Evolutionary conservation across 2,888 invertebrate species (phyloP), one percentile per base, ranked within the genome.

Genomic region (Lycocerus yunnanus): DNA sequence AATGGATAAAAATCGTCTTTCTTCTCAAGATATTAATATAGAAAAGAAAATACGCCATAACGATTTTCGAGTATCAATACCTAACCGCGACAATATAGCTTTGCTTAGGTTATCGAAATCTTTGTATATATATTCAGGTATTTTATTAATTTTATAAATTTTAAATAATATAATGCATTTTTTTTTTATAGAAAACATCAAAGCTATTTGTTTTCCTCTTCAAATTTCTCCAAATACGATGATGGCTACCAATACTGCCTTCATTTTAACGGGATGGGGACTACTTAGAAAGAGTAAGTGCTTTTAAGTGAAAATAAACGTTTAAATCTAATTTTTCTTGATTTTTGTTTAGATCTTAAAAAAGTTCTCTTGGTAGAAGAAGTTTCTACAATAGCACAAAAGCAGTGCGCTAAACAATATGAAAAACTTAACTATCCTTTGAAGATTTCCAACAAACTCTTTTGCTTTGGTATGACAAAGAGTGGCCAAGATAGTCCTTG

Each of bases 371-470:
- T 88, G 58, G 88, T 89, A 81, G 87, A 89, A 0, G 78, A 81
- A 1, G 68, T 91, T n/a, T 84, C 87, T 1, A 80, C 86, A 10
- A 85, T 89, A 2, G 61, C 84, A 0, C 81, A 79, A 77, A 85
- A 85, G 13, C 78, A 83, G 13, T 87, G 86, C 80, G 76, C 1
- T n/a, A 68, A 66, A 78, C 65, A 93, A 0, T 93, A 93, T 81
- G 92, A 92, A 0, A 93, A 93, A n/a, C n/a, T n/a, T n/a, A n/a
- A n/a, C n/a, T n/a, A n/a, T n/a, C 0, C 93, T 13, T 8, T 20
- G 8, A 16, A 14, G 1, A 15, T 21, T 20, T n/a, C 16, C 2
- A 18, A 61, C n/a, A 27, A 13, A 4, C 27, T n/a, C 13, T 27
- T 27, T 27, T 27, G 27, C 13, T 0, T 13, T 27, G 13, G 4